These are phyloP conservation scores for Ischnura elegans DNA, from an alignment of 2,888 invertebrate genomes.

Conservation along the genomic window DNA sequence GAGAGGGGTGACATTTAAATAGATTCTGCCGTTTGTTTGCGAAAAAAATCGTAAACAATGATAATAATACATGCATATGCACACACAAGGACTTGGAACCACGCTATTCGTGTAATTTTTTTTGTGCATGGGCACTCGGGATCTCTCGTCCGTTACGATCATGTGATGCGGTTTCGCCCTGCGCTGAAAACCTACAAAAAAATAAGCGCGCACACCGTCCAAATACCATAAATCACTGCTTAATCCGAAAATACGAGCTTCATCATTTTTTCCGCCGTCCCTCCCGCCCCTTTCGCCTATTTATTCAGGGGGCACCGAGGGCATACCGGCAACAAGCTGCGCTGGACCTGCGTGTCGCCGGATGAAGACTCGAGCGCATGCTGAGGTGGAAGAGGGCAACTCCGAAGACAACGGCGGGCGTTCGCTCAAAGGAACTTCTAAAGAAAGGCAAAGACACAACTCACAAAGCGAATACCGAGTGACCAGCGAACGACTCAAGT, in stretches of 20 bases:
- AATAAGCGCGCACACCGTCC: slow-evolving; percentile 11
- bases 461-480: too few relatives aligned
- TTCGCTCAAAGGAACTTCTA: too few relatives aligned
- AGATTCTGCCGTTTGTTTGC: neutral
- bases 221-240: slow-evolving; percentile 64
- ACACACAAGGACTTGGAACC: slow-evolving; percentile 21
- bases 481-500: too few relatives aligned
- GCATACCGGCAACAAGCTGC: neutral
- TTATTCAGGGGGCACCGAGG: neutral
- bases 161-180: neutral
- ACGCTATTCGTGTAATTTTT: neutral
- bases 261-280: slow-evolving; percentile 40
- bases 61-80: neutral
- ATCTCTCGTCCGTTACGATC: slow-evolving; percentile 35
- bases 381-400: too few relatives aligned
- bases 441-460: too few relatives aligned
- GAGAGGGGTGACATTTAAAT: neutral
- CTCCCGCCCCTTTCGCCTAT: neutral
- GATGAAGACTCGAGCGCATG: neutral
- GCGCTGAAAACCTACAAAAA: slow-evolving; percentile 19
- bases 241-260: slow-evolving; percentile 64
- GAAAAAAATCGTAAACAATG: neutral
- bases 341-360: neutral
- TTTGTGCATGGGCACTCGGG: neutral
- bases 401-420: too few relatives aligned